Base-by-base conservation (phyloP, 2,888 invertebrate species). In the Xanthorhoe designata region DNA sequence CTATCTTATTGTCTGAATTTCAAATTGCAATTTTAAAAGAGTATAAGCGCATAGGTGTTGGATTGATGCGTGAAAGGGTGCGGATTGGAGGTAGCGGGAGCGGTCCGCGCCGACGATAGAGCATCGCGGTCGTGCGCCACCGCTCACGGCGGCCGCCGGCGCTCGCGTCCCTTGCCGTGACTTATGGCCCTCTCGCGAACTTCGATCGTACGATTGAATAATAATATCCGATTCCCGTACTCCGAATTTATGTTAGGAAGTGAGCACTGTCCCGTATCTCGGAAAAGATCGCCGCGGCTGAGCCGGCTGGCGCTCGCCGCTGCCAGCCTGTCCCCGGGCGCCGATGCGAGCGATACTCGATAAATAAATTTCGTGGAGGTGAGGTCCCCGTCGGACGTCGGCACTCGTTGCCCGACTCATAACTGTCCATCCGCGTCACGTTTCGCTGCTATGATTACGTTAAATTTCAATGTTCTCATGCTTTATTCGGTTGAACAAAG, bases 191-290 rank as follows among this genome's bases (percentile, higher is more conserved):
- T 88, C 86, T 86, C 88, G 90, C 89, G 89, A 90, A 91, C 92
- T 88, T 87, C 88, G 92, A 92, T 92, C 89, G 89, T 86, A 85
- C 90, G 92, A 92, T 92, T 92, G 92, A 92, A 92, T 92, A 91
- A 92, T 92, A 92, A 92, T 91, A 92, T 91, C 90, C 92, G 90
- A 91, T 91, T 91, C 90, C 87, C 86, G 88, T 87, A 82, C 87
- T 91, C 92, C 92, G 87, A 92, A 92, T 92, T 92, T 92, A 92
- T 92, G 91, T 91, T 90, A 91, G 90, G 91, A 91, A 92, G 90
- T 91, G 87, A 88, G 85, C 87, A 88, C 81, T 90, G 89, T 89
- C 90, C 88, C 87, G 85, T 91, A 92, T 91, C 92, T 84, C 82
- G 76, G 72, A 80, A 66, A 79, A 80, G 86, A 91, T 91, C 90